Evolutionary conservation across 1,140 invertebrate genomes (phyloP).

Genomic region (Dendroctonus ponderosae): DNA sequence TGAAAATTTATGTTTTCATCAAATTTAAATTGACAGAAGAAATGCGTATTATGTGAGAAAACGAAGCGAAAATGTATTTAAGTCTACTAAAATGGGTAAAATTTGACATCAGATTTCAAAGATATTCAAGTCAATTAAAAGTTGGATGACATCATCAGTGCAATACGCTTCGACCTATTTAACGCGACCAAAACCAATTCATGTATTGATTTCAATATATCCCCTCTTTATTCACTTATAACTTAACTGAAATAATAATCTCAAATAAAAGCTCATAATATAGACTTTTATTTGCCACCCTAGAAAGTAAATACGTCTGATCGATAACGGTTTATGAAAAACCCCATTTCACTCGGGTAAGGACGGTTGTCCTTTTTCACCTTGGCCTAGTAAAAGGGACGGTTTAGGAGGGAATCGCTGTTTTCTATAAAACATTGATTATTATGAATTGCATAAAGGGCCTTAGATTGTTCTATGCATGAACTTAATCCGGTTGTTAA

Average conservation of each 20-base stretch:
- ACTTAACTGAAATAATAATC: slow-evolving; percentile 24
- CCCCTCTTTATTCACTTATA: slow-evolving; percentile 19
- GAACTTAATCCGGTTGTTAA: slow-evolving; percentile 37
- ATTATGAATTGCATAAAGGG: slow-evolving; percentile 13
- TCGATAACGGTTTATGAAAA: slow-evolving; percentile 14
- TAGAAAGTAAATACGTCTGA: slow-evolving; percentile 18
- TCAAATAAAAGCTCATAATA: slow-evolving; percentile 29
- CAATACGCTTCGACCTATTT: slow-evolving; percentile 1
- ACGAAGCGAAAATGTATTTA: too few relatives aligned
- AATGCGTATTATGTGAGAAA: too few relatives aligned
- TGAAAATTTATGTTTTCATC: too few relatives aligned
- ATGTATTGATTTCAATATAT: slow-evolving; percentile 19
- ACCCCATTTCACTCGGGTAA: not conserved
- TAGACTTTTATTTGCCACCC: slow-evolving; percentile 27
- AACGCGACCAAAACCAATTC: not conserved
- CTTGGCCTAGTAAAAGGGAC: not conserved
- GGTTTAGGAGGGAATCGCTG: not conserved
- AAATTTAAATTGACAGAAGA: too few relatives aligned
- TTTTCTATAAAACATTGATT: not conserved
- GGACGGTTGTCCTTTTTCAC: not conserved
- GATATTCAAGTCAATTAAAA: too few relatives aligned
- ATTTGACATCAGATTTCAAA: too few relatives aligned
- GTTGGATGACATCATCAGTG: too few relatives aligned
- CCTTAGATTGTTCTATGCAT: slow-evolving; percentile 11
- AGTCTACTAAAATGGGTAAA: too few relatives aligned